Conservation (phyloP, 2,113 vertebrate species). For the Festucalex cinctus region DNA sequence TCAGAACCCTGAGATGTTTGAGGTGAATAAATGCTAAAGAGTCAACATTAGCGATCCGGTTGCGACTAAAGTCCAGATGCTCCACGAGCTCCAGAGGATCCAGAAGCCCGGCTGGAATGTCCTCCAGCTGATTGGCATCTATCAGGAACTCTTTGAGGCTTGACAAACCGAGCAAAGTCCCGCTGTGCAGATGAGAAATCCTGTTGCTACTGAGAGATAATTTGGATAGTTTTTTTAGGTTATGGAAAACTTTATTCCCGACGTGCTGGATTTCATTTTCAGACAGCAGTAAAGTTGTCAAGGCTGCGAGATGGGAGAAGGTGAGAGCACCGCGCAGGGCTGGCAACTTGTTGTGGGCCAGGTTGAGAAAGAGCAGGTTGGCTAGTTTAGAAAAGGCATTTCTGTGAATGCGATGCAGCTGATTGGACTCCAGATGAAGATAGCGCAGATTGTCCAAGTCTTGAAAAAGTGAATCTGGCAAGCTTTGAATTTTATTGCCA, state of each 20-base stretch:
- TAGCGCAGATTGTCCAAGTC: conserved; percentile 82
- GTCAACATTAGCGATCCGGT: conserved; percentile 76
- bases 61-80: conserved; percentile 84
- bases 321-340: conserved; percentile 74
- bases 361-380: conserved; percentile 86
- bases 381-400: conserved; percentile 80
- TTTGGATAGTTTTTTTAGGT: conserved; percentile 78
- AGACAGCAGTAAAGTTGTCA: conserved; percentile 84
- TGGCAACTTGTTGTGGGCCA: conserved; percentile 85
- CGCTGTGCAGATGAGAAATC: conserved; percentile 75
- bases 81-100: conserved; percentile 83
- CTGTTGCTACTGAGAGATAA: conserved; percentile 85
- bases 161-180: conserved; percentile 79
- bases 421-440: conserved; percentile 88
- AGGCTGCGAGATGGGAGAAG: conserved; percentile 79
- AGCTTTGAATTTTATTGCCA: conserved; percentile 77
- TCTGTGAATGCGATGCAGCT: conserved; percentile 83
- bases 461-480: conserved; percentile 84
- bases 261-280: conserved; percentile 83
- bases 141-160: conserved; percentile 81
- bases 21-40: conserved; percentile 74
- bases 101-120: conserved; percentile 78
- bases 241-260: conserved; percentile 80
- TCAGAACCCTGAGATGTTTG: conserved; percentile 77
- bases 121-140: conserved; percentile 82